These are phyloP conservation scores for Drosophila nikananu DNA, from an alignment of 1,140 invertebrate genomes.

Conservation along the genomic window DNA sequence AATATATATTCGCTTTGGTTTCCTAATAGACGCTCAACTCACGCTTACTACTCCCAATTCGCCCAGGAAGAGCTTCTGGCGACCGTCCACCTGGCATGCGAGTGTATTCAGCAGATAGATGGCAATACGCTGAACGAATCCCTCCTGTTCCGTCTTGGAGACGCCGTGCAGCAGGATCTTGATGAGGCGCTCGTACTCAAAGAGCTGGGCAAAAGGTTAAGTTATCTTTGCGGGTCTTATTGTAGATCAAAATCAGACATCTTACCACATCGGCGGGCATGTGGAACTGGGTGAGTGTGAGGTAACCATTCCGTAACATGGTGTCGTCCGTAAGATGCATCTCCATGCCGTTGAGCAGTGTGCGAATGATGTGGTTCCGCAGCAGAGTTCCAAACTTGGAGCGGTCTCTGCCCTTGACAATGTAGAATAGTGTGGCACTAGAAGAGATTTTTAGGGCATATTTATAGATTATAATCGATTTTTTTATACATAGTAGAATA, in stretches of 20 bases:
- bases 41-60: conserved; percentile 95
- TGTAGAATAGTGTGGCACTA: conserved; percentile 97
- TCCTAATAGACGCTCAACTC: conserved; percentile 52
- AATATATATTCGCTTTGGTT: not conserved
- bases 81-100: conserved; percentile 97
- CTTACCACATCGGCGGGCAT: conserved; percentile 97
- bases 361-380: conserved; percentile 92
- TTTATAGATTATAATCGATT: not conserved
- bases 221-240: not conserved
- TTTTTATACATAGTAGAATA: too few relatives aligned
- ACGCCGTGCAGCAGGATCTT: conserved; percentile 94
- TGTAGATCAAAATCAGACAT: not conserved
- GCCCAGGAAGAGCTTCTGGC: conserved; percentile 95
- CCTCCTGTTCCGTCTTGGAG: conserved; percentile 92
- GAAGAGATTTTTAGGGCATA: conserved; percentile 57
- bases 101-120: conserved; percentile 98
- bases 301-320: conserved; percentile 98
- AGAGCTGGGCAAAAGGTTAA: conserved; percentile 88
- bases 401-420: conserved; percentile 94
- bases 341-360: conserved; percentile 95
- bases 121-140: conserved; percentile 97
- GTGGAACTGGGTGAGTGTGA: conserved; percentile 97
- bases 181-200: conserved; percentile 95
- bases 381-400: conserved; percentile 88
- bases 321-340: conserved; percentile 93